Base-by-base conservation (phyloP, 2,113 vertebrate genomes). In the Fukomys damarensis region DNA sequence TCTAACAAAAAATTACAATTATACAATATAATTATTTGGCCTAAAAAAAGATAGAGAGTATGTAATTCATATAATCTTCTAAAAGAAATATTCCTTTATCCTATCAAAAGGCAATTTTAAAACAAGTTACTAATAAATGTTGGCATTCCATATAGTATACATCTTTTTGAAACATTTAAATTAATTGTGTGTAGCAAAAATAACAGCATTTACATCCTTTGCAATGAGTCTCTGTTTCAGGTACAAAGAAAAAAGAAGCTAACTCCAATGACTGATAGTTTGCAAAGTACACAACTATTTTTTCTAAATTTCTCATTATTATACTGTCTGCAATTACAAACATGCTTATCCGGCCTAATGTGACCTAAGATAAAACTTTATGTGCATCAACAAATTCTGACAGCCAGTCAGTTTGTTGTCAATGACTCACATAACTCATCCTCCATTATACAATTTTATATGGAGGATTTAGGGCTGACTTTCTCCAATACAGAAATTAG, bases 11-110 rank as follows among this genome's bases (percentile, higher is more conserved):
- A 97, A 96, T 26, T 54, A 88, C 82, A 92, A 92, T 95, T 84
- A 94, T 82, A 92, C 96, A 95, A 89, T 96, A 93, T 98, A 99
- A 98, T 98, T 97, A 98, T 98, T 98, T 96, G 88, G 97, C 97
- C 97, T 97, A 90, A 97, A 97, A 97, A 98, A 97, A 97, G 93
- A 98, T 95, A 96, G 77, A 76, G 95, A 98, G 96, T 43, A 19
- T 58, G 56, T 58, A 96, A 98, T 96, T 97, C 97, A 97, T 76
- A 89, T 1, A 0, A 96, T 97, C 97, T 98, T 98, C 96, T 97
- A 65, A 97, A 98, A 98, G 93, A 96, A 66, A 95, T 28, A 95
- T 87, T 97, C 87, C 91, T 95, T 76, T 74, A 98, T 96, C 96
- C 98, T 97, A 98, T 89, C 97, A 98, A 97, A 98, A 98, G 93